phyloP scores from a whole-genome alignment of 2,888 invertebrate species.

The Urechis unicinctus region DNA sequence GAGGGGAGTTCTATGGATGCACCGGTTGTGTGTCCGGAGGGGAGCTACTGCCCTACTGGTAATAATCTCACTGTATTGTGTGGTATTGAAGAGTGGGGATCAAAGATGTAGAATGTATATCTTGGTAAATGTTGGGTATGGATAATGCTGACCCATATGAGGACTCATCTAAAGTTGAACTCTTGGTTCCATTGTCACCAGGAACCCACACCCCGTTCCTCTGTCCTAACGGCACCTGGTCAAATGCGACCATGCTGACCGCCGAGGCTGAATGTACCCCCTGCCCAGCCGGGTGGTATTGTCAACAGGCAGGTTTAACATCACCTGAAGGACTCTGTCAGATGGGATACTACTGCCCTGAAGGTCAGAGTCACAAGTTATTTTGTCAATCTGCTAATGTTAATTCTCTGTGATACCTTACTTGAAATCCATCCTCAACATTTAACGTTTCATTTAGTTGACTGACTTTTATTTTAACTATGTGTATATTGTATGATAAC shows the following conservation, averaged over 20 bases:
- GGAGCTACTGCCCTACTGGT: conserved; percentile 42
- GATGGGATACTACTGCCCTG: conserved; percentile 44
- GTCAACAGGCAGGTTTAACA: conserved; percentile 36
- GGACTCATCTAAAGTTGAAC: not conserved
- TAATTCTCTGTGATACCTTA: too few relatives aligned
- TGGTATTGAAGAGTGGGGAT: too few relatives aligned
- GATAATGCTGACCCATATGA: too few relatives aligned
- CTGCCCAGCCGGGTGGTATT: conserved; percentile 43
- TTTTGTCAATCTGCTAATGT: too few relatives aligned
- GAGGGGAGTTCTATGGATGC: conserved; percentile 31
- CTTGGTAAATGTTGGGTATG: too few relatives aligned
- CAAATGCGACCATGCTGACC: conserved; percentile 33
- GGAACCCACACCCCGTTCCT: conserved; percentile 39
- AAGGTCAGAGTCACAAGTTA: conserved; percentile 30
- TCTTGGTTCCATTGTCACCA: conserved; percentile 6
- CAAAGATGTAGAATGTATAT: too few relatives aligned
- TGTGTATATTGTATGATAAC: too few relatives aligned
- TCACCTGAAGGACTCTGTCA: conserved; percentile 38
- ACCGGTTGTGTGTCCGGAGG: conserved; percentile 34
- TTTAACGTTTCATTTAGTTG: too few relatives aligned
- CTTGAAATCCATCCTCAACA: too few relatives aligned
- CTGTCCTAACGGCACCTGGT: conserved; percentile 43
- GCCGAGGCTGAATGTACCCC: conserved; percentile 30
- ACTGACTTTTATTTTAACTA: too few relatives aligned
- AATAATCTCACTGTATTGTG: not conserved